A percentile compares a stretch with the other conserved stretches of the same genome.
Conservation (phyloP, 92 coral and sea anemone species). For the Paramuricea clavata region DNA sequence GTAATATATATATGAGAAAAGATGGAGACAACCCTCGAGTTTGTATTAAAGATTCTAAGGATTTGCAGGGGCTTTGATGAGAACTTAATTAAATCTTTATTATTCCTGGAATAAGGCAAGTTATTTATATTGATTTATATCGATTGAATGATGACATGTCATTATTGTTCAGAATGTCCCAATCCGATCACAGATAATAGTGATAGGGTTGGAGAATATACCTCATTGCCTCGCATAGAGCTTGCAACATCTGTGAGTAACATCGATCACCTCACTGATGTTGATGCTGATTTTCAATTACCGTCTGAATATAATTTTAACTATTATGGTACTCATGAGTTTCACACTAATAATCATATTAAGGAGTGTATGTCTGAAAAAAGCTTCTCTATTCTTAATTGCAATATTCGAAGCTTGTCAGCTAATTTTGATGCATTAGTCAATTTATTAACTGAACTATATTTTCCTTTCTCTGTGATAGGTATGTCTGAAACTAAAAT, state of each 20-base stretch:
- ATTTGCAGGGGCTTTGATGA: not conserved
- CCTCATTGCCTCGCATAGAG: not conserved
- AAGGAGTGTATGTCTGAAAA: not conserved
- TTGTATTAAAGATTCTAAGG: not conserved
- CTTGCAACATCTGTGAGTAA: not conserved
- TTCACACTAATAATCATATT: not conserved
- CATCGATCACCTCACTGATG: not conserved
- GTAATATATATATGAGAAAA: conserved; percentile 18
- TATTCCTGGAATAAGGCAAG: not conserved
- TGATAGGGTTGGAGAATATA: not conserved
- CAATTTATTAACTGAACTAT: too few species aligned
- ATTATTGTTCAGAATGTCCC: not conserved
- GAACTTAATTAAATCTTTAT: not conserved
- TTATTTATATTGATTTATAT: too few species aligned
- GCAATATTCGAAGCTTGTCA: too few species aligned
- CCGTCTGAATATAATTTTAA: not conserved
- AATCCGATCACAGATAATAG: not conserved
- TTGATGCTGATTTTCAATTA: not conserved
- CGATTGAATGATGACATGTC: too few species aligned
- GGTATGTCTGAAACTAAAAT: too few species aligned
- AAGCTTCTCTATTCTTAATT: not conserved
- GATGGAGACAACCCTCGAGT: not conserved
- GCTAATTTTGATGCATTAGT: too few species aligned
- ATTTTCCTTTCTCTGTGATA: too few species aligned
- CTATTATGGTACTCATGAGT: not conserved